Base-by-base conservation (phyloP, 2,888 invertebrate genomes). In the Lumbricus terrestris region DNA sequence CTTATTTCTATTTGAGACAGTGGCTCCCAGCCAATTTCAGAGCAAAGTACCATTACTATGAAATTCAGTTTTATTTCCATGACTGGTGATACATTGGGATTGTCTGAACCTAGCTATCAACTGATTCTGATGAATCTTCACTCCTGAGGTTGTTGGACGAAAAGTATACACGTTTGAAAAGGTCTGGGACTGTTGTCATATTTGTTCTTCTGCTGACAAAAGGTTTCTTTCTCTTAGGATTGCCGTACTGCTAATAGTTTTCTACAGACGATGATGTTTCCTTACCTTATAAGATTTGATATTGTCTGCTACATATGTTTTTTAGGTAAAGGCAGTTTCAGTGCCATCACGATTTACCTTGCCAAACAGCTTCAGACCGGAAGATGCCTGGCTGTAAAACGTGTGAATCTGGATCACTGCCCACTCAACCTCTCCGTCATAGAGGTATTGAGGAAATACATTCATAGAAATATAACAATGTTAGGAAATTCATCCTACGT, bases 291-390 rank as follows among this genome's bases (percentile, higher is more conserved):
- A 29, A n/a, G 29, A n/a, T 69, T n/a, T 69, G 8, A 18, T 47
- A 47, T 69, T 69, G 69, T 16, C n/a, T n/a, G n/a, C 34, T 82
- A 42, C 85, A 13, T 82, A 29, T n/a, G n/a, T 83, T 34, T 54
- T 89, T 16, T 92, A 94, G 94, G 94, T 90, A 93, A 93, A 90
- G 94, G 94, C 18, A 93, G 93, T 91, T 92, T 92, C 91, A 93
- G 93, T 89, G 91, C 92, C 0, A 93, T 93, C 37, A 93, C 93
- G 13, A 93, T 94, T 47, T 93, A 92, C 37, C 91, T 94, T 82
- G 93, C 93, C 29, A 92, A 92, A 85, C 94, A 94, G 90, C 89
- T 92, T 15, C 93, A 94, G 20, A 92, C 94, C 3, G 93, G 93
- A 40, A 92, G 92, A 29, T 92, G 93, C 90, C 92, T 94, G 13